phyloP scores from a whole-genome alignment of 53 echinoderm and acorn worm species.

The Holothuria scabra region DNA sequence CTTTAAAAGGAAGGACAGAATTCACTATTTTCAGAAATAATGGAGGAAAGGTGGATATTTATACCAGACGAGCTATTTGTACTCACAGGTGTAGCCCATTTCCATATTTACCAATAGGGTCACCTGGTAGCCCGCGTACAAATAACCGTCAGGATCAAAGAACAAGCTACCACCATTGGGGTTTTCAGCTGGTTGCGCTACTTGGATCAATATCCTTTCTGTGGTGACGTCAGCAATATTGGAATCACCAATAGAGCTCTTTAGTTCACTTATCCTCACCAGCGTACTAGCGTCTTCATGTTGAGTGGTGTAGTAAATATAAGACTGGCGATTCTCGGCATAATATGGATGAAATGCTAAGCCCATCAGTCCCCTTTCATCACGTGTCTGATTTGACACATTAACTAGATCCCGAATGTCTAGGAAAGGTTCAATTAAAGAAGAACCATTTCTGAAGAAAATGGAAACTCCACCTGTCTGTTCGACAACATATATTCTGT shows the following conservation, averaged over 20 bases:
- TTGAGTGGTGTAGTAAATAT: slow-evolving; percentile 70
- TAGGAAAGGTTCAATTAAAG: slow-evolving; percentile 77
- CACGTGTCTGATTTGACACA: slow-evolving; percentile 60
- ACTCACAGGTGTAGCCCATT: slow-evolving; percentile 81
- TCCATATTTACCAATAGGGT: slow-evolving; percentile 72
- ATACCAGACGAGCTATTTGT: not conserved
- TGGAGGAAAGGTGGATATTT: not conserved
- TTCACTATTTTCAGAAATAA: too few relatives aligned
- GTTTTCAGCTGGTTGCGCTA: slow-evolving; percentile 74
- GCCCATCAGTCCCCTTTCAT: slow-evolving; percentile 85
- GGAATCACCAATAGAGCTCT: slow-evolving; percentile 53
- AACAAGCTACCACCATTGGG: slow-evolving; percentile 86
- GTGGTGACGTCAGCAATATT: slow-evolving; percentile 66
- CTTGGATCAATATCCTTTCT: slow-evolving; percentile 74
- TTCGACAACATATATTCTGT: slow-evolving; percentile 81
- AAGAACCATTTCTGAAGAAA: slow-evolving; percentile 66
- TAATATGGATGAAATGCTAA: slow-evolving; percentile 82
- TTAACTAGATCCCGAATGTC: slow-evolving; percentile 71
- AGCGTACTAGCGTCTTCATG: not conserved
- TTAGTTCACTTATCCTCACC: slow-evolving; percentile 73
- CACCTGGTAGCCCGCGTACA: slow-evolving; percentile 84
- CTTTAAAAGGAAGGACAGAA: too few relatives aligned
- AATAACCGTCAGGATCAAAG: slow-evolving; percentile 73
- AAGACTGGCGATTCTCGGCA: slow-evolving; percentile 62
- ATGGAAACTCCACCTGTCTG: slow-evolving; percentile 80